Percentiles rank a stretch among this genome's conserved stretches.
These are phyloP conservation scores for Prionchulus punctatus DNA, from an alignment of 2,888 invertebrate species.

Conservation along the genomic window DNA sequence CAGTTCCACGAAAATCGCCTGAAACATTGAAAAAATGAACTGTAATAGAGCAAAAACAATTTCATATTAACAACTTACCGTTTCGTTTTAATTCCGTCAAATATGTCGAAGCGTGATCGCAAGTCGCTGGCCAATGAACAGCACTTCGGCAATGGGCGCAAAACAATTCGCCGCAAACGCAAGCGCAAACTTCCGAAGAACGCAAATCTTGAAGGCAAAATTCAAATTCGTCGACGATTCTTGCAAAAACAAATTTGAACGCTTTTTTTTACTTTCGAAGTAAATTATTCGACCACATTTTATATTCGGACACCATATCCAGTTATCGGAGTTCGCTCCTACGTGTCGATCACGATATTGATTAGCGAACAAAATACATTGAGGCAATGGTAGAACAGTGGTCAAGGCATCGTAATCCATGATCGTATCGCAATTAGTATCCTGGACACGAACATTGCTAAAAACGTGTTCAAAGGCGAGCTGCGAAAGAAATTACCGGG, in stretches of 20 bases:
- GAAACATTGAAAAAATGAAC: too few relatives aligned
- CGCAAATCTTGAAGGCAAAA: constrained; percentile 4
- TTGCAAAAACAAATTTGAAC: background rate
- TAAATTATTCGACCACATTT: constrained; percentile 10
- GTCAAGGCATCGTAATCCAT: constrained; percentile 11
- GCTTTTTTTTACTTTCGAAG: background rate
- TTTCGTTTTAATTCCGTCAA: constrained; percentile 7
- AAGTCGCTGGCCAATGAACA: constrained; percentile 21
- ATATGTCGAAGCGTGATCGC: constrained; percentile 15
- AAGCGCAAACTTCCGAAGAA: constrained; percentile 9
- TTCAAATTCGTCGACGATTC: background rate
- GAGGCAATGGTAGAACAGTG: background rate
- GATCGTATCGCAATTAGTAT: constrained; percentile 8
- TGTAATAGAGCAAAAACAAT: too few relatives aligned
- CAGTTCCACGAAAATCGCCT: too few relatives aligned
- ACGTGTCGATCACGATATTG: constrained; percentile 5
- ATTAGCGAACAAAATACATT: background rate
- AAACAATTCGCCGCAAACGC: constrained; percentile 16
- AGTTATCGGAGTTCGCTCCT: background rate
- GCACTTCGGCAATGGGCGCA: constrained; percentile 17
- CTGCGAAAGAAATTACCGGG: constrained; percentile 16
- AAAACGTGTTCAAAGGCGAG: too few relatives aligned
- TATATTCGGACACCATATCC: constrained; percentile 14
- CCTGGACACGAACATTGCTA: too few relatives aligned
- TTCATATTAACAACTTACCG: too few relatives aligned